Base-by-base conservation (phyloP, 2,888 invertebrate species). In the Chymomyza procnemis region DNA sequence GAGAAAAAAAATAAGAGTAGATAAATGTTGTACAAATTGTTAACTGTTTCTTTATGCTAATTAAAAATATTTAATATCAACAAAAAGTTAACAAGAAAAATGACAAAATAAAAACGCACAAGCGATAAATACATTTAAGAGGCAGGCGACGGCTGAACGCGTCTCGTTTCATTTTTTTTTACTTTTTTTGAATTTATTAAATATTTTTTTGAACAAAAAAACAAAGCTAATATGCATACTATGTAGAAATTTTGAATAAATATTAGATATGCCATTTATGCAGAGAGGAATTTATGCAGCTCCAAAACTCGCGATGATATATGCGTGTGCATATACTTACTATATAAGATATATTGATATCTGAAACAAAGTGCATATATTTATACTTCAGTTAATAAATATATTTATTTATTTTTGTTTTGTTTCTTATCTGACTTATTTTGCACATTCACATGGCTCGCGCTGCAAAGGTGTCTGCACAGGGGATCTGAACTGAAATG, bases 1-100 rank as follows among this genome's bases (percentile, higher is more conserved):
- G 26, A 26, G 26, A 26, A 26, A 79, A 79, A 76, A 76, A 69
- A 80, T n/a, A n/a, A 85, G 81, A 83, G 76, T 85, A 85, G 83
- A 83, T 85, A 83, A 83, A 83, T 83, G 83, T 83, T 83, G 83
- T 83, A 83, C 83, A 83, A 83, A 83, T 83, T 85, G 83, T 86
- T 86, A 85, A 85, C 86, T 78, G 85, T 76, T 80, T 85, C 86
- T 86, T 85, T 82, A 85, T 85, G 84, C 71, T 82, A 85, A 85
- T 85, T 66, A 30, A 56, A 78, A 65, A 73, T 74, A 71, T 76
- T 81, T 84, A 82, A 66, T 71, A 64, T 73, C 65, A 74, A 67
- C 78, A 76, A 54, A 61, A 55, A 55, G 47, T 22, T 16, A 22
- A 12, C 9, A 16, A 61, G 60, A 76, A 68, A 79, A 83, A 74